Evolutionary conservation across 2,888 invertebrate species (phyloP), one percentile per base, ranked within the genome.

Genomic region (Tachina fera): DNA sequence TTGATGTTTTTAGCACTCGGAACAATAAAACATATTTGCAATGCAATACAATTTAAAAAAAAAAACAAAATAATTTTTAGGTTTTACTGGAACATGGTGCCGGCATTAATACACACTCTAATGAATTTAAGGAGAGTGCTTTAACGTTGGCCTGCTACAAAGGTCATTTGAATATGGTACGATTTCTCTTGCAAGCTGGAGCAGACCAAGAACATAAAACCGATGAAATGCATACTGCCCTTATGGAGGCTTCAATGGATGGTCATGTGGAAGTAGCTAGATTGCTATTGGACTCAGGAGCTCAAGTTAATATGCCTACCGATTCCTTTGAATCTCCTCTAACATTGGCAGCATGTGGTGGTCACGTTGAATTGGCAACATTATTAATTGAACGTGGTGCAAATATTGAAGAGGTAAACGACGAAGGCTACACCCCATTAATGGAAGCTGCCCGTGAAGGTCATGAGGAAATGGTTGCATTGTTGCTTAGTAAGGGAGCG

Each of bases 211-310:
- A 99, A 93, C 99, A 99, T 94, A 99, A 99, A 94, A 99, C 99
- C 10, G 99, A 99, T 92, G 99, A 99, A 94, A 98, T 99, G 98
- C 99, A 99, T 93, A 99, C 99, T 41, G 99, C 99, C 61, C 94
- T 99, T 61, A 99, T 99, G 99, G 99, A 99, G 93, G 99, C 99
- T 74, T 98, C 98, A 84, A 99, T 99, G 99, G 99, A 99, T 93
- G 99, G 99, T 0, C 99, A 99, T 92, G 98, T 99, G 0, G 99
- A 99, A 93, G 99, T 99, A 67, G 99, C 99, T 10, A 94, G 98
- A 89, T 94, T 99, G 87, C 94, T 99, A 87, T 94, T 99, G 19
- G 98, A 99, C 93, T 98, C 98, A 39, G 99, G 99, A 87, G 99
- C 99, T 74, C 99, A 99, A 94, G 95, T 95, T 87, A 99, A 99